Evolutionary conservation across 2,888 invertebrate genomes (phyloP).

Genomic region (Sminthurides aquaticus): DNA sequence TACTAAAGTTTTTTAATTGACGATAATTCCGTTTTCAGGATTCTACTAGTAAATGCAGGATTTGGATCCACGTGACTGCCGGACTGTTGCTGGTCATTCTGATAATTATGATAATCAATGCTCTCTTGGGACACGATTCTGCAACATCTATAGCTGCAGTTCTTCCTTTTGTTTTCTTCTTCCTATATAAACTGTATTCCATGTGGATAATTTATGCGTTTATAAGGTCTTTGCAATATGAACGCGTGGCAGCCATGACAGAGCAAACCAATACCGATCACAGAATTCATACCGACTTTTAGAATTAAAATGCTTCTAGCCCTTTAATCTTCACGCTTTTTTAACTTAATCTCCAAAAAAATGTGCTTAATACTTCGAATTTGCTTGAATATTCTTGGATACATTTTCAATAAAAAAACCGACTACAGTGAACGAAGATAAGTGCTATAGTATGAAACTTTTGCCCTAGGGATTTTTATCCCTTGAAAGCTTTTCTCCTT

Average conservation of each 20-base stretch:
- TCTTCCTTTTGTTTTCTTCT: neutral
- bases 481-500: too few relatives aligned
- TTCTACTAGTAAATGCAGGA: neutral
- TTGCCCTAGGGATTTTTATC: too few relatives aligned
- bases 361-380: too few relatives aligned
- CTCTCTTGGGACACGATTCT: neutral
- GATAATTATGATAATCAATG: neutral
- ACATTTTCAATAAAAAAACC: too few relatives aligned
- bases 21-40: neutral
- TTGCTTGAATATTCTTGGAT: too few relatives aligned
- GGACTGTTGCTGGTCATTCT: neutral
- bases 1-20: too few relatives aligned
- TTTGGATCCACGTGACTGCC: neutral
- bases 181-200: neutral
- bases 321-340: too few relatives aligned
- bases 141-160: neutral
- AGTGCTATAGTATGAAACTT: too few relatives aligned
- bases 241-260: neutral
- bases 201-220: neutral
- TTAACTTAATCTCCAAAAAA: too few relatives aligned
- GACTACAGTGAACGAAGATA: too few relatives aligned
- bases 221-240: neutral
- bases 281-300: too few relatives aligned
- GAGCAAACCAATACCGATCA: too few relatives aligned
- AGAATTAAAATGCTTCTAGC: neutral